Evolutionary conservation across 1,140 invertebrate genomes (phyloP), one percentile per base, ranked within the genome.

Genomic region (Cotesia vestalis): DNA sequence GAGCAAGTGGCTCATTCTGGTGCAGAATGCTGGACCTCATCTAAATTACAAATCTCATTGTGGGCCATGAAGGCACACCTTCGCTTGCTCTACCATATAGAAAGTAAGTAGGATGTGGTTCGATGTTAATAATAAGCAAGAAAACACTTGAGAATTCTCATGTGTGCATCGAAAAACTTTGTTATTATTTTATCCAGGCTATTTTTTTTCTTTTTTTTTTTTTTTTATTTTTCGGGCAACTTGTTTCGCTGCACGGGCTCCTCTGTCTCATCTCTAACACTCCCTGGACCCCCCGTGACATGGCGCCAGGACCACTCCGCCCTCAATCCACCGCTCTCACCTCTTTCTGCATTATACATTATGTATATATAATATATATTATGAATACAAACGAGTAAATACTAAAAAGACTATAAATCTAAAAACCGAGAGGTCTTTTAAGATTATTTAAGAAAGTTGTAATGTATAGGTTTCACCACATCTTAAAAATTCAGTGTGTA

Each of bases 261-360:
- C 35, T 62, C 63, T 66, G n/a, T 34, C 17, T 27, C 35, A 57
- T 63, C 17, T 66, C 27, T 8, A 35, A 71, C 60, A 52, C 51
- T 52, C 36, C 46, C 14, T 35, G 79, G 86, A 86, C 86, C 86
- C 86, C 85, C 86, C 84, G 84, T 84, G 86, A 86, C 80, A 85
- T 84, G 86, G 86, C 86, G 86, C 85, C 86, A 86, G 78, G 78
- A 76, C 78, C 84, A 84, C 85, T 82, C 86, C 86, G 86, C 86
- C 85, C 79, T 60, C 34, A 34, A 66, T 36, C 55, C 36, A 46
- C 38, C 69, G 69, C 70, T 75, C 69, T 36, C 57, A 59, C 69
- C 64, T 64, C 52, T 69, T 72, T 55, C 53, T 63, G 73, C 62
- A 59, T 71, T 40, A 27, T 27, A 27, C 27, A 27, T 27, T 27